Conservation (phyloP, 2,113 vertebrate species). For the Lepisosteus oculatus region DNA sequence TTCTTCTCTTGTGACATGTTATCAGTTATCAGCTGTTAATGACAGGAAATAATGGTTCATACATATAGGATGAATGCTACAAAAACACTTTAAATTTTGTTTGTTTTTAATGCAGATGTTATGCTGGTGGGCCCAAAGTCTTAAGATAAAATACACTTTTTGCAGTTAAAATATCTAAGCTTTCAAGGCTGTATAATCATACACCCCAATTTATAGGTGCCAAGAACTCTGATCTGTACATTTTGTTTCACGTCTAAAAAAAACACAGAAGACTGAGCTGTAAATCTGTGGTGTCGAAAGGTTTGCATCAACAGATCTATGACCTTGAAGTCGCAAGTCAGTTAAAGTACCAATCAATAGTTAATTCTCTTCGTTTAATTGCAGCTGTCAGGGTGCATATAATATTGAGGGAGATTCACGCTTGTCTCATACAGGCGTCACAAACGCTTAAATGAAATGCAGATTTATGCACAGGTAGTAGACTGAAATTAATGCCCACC, state of each 20-base stretch:
- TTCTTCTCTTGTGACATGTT: too few species aligned
- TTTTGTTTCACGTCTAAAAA: neutral
- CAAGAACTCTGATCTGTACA: neutral
- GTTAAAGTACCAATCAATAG: constrained; percentile 28
- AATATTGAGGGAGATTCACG: constrained; percentile 11
- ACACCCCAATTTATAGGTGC: neutral
- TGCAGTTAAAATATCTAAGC: neutral
- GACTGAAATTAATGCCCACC: constrained; percentile 23
- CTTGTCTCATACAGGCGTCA: neutral
- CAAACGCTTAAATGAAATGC: constrained; percentile 7
- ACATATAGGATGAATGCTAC: too few species aligned
- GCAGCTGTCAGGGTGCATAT: neutral
- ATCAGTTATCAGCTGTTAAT: too few species aligned
- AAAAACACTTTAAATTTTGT: neutral
- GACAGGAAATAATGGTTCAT: too few species aligned
- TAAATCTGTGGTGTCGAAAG: neutral
- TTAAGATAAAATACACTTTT: neutral
- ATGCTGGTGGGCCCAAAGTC: neutral
- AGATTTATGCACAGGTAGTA: neutral
- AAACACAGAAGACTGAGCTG: neutral
- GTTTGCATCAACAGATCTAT: neutral
- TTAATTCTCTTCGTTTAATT: constrained; percentile 28
- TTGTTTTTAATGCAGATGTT: neutral
- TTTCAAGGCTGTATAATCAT: neutral
- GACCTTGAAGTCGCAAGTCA: constrained; percentile 17